Evolutionary conservation across 2,113 vertebrate species (phyloP), one percentile per base, ranked within the genome.

Genomic region (Syngnathus floridae): DNA sequence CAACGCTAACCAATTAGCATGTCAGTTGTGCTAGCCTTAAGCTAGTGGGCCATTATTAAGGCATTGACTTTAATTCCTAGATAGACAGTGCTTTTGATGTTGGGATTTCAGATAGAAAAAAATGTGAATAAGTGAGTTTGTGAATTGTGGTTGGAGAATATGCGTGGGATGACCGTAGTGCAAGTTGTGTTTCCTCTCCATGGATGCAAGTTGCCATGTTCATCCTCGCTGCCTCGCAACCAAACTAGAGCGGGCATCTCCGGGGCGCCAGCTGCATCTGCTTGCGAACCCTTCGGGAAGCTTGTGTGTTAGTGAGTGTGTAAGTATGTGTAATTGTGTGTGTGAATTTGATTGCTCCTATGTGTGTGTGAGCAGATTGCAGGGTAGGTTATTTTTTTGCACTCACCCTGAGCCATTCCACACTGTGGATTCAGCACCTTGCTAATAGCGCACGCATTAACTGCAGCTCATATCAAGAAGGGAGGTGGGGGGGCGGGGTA

Each of bases 401-500:
- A 37, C 80, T 77, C 78, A 79, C 59, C 77, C 78, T 82, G 70
- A 56, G 81, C 74, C 75, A 78, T 57, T 80, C 82, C 78, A 79
- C 75, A 66, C 68, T 79, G 81, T 86, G 84, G 82, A 86, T 80
- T 85, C 82, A 84, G 84, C 83, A 87, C 79, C 82, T 85, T 69
- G 66, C 73, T 85, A 78, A 84, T 74, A 82, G 82, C 78, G 68
- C 78, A 71, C 81, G 85, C 85, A 82, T 80, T 64, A 85, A 84
- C 84, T 84, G 83, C 85, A 74, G 82, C 78, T 69, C 77, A 78
- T 73, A 88, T 73, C 72, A 83, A 61, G 59, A 6, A 11, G 45
- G 48, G 77, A 82, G 72, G 73, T 77, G 69, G 76, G 74, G 85
- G 70, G 81, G 62, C n/a, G n/a, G 67, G 79, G 75, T 70, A 77